These are phyloP conservation scores for Gambusia holbrooki DNA, from an alignment of 2,113 vertebrate species.

Conservation along the genomic window DNA sequence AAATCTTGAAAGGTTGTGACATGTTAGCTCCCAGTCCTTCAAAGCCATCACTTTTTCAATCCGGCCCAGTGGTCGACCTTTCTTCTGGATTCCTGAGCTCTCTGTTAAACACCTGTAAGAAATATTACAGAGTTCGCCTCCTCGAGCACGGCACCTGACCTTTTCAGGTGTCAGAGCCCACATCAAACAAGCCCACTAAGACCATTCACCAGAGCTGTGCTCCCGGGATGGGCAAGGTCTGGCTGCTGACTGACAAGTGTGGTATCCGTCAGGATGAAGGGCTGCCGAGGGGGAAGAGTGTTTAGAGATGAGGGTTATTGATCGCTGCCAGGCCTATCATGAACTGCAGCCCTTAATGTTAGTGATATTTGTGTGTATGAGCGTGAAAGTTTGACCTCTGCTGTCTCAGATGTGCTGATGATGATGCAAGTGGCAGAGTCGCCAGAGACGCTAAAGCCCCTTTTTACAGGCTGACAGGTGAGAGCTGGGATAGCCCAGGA, in stretches of 20 bases:
- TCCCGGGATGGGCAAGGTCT: slow-evolving; percentile 48
- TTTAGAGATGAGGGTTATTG: slow-evolving; percentile 73
- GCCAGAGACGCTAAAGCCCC: slow-evolving; percentile 52
- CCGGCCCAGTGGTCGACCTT: slow-evolving; percentile 62
- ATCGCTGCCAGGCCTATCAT: slow-evolving; percentile 72
- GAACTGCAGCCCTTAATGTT: slow-evolving; percentile 55
- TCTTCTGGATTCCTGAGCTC: slow-evolving; percentile 66
- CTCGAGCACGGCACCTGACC: slow-evolving; percentile 72
- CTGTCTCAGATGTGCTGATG: slow-evolving; percentile 52
- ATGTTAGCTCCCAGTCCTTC: slow-evolving; percentile 58
- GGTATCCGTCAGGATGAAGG: slow-evolving; percentile 62
- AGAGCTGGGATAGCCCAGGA: slow-evolving; percentile 55
- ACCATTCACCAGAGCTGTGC: slow-evolving; percentile 55
- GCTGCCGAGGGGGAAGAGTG: slow-evolving; percentile 50
- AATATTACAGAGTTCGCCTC: slow-evolving; percentile 73
- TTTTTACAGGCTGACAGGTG: slow-evolving; percentile 63
- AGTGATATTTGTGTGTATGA: slow-evolving; percentile 42
- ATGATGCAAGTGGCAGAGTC: slow-evolving; percentile 52
- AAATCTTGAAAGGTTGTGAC: slow-evolving; percentile 55
- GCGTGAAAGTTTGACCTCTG: slow-evolving; percentile 53
- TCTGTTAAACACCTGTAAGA: slow-evolving; percentile 79
- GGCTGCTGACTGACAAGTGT: slow-evolving; percentile 69
- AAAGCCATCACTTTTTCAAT: slow-evolving; percentile 60
- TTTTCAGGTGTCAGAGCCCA: slow-evolving; percentile 77
- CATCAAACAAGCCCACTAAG: slow-evolving; percentile 77